Evolutionary conservation across 1,140 invertebrate species (phyloP).

Genomic region (Gonioctena quinquepunctata): DNA sequence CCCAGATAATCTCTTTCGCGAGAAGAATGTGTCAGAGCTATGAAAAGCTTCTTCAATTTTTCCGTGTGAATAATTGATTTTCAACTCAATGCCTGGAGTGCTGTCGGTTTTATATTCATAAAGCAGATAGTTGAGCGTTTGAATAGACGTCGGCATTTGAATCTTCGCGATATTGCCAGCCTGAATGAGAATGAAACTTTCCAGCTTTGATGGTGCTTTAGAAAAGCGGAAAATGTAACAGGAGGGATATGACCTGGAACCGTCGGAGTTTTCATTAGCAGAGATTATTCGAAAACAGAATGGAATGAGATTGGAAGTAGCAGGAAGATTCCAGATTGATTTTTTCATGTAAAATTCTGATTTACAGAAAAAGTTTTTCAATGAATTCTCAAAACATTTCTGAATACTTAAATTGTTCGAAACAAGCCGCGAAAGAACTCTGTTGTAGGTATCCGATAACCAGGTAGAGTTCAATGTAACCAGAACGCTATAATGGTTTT

Average conservation of each 20-base stretch:
- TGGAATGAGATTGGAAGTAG: no score
- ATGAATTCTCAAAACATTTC: no score
- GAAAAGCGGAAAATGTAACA: neutral
- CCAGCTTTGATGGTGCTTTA: neutral
- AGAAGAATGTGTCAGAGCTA: neutral
- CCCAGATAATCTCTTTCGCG: neutral
- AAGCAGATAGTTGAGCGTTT: neutral
- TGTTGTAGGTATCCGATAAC: no score
- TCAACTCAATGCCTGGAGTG: neutral
- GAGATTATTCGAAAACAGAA: neutral
- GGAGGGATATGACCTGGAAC: neutral
- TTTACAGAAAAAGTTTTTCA: no score
- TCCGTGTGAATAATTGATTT: neutral
- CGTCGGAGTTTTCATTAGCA: neutral
- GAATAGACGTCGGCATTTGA: neutral
- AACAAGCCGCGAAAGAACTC: no score
- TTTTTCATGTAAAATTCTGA: no score
- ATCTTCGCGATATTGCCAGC: neutral
- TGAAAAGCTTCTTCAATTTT: neutral
- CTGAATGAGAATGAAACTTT: neutral
- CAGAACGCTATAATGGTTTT: no score
- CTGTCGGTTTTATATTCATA: neutral
- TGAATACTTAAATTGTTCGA: no score
- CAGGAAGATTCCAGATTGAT: no score
- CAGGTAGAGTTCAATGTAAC: no score